Evolutionary conservation across 2,888 invertebrate species (phyloP).

Genomic region (Mimumesa dahlbomi): DNA sequence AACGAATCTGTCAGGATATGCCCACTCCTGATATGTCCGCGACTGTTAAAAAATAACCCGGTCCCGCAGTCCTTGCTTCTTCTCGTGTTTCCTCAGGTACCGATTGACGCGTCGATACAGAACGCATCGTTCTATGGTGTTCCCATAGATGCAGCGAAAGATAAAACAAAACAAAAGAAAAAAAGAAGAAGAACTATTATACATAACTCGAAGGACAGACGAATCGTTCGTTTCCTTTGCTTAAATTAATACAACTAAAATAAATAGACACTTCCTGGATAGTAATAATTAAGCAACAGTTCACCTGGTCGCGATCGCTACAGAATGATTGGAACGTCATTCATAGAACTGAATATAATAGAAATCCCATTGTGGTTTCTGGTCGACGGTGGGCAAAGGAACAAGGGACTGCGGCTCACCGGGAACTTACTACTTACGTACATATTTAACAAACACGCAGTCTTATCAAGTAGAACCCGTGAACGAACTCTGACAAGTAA

Average conservation of each 20-base stretch:
- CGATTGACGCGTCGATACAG: constrained; percentile 68
- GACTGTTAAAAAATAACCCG: constrained; percentile 58
- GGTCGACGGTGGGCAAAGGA: constrained; percentile 56
- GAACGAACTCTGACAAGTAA: constrained; percentile 67
- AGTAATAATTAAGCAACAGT: no score
- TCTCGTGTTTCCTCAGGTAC: constrained; percentile 75
- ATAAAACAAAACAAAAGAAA: constrained; percentile 11
- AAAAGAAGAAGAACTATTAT: no score
- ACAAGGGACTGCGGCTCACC: constrained; percentile 68
- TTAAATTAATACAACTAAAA: no score
- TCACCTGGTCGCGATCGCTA: no score
- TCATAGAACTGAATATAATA: no score
- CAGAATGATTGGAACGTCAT: no score
- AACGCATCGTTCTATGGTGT: constrained; percentile 43
- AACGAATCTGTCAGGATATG: constrained; percentile 70
- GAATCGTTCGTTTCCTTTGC: no score
- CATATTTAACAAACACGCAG: constrained; percentile 77
- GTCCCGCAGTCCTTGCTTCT: constrained; percentile 68
- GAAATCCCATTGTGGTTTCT: constrained; percentile 21
- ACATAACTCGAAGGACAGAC: no score
- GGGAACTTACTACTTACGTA: constrained; percentile 67
- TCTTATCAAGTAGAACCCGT: constrained; percentile 75
- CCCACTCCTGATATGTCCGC: constrained; percentile 75
- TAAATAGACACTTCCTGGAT: no score
- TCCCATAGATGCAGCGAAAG: no score